Percentiles rank a stretch among this genome's conserved stretches.
phyloP scores from a whole-genome alignment of 2,113 vertebrate species.

The Vireo altiloquus region DNA sequence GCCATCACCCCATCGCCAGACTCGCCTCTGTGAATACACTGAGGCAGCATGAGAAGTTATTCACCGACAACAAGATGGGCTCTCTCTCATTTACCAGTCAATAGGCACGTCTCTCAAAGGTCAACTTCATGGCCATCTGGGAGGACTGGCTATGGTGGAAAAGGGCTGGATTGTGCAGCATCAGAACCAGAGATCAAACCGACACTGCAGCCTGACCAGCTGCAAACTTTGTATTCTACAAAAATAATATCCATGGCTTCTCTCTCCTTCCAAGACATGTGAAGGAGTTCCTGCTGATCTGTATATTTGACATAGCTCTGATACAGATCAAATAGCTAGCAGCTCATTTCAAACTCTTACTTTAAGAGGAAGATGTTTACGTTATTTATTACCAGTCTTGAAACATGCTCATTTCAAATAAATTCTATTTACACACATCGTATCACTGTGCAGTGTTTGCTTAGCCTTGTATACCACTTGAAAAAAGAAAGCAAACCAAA shows the following conservation, averaged over 20 bases:
- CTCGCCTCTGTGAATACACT: slow-evolving; percentile 62
- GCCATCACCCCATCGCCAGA: slow-evolving; percentile 39
- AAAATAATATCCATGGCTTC: neutral
- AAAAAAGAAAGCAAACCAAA: neutral
- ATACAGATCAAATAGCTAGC: neutral
- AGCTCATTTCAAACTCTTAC: neutral
- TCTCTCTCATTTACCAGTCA: slow-evolving; percentile 9
- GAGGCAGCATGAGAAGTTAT: slow-evolving; percentile 17
- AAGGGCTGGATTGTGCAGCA: neutral
- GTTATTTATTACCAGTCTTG: neutral
- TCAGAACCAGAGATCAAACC: neutral
- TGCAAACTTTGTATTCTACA: neutral
- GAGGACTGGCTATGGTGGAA: neutral
- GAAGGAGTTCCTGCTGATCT: neutral
- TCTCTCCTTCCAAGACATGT: neutral
- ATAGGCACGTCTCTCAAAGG: neutral
- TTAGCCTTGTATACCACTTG: neutral
- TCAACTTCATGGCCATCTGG: slow-evolving; percentile 32
- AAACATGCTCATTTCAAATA: neutral
- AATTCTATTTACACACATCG: neutral
- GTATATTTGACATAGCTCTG: neutral
- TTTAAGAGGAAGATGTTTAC: neutral
- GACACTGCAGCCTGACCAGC: neutral
- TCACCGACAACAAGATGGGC: slow-evolving; percentile 18
- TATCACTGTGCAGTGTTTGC: neutral